Evolutionary conservation across 2,888 invertebrate species (phyloP), one percentile per base, ranked within the genome.

Genomic region (Dasysyrphus albostriatus): DNA sequence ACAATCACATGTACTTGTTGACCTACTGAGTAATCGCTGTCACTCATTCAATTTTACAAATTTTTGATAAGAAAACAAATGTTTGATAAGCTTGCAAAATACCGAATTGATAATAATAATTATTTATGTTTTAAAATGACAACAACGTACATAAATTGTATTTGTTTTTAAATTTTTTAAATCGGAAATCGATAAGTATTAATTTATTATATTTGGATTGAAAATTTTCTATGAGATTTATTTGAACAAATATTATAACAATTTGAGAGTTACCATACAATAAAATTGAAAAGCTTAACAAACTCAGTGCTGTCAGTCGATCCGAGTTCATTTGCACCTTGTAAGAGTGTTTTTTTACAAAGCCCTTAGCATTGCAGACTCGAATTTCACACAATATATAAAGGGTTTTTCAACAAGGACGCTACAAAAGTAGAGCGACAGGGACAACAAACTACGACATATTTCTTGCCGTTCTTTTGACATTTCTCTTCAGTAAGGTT

Each of bases 21-120:
- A 78, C 78, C 78, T 78, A 78, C 78, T 78, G 70, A 78, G 54
- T 24, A 61, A 78, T 78, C 78, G 65, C 44, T 65, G 75, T 59
- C 34, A 56, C 51, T 42, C 39, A 19, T 51, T 19, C 37, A 51
- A n/a, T 69, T 7, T 69, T 69, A 51, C 51, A 69, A 51, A 19
- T 39, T 7, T 51, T 69, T 24, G 51, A 69, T 69, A 69, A 69
- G 51, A 69, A 65, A 16, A 32, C 37, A 29, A 51, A 39, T 49
- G 14, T 32, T 54, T 54, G 51, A 51, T 49, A 67, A 32, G 51
- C 47, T 69, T 69, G 51, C 14, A 19, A 51, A 69, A 69, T 69
- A 19, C 8, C 34, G 5, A 51, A 19, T 14, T 51, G 51, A 69
- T 69, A 51, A 51, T 24, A 19, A 39, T 14, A 14, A 34, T 32